Evolutionary conservation across 2,113 vertebrate species (phyloP).

Genomic region (Oryzias melastigma): DNA sequence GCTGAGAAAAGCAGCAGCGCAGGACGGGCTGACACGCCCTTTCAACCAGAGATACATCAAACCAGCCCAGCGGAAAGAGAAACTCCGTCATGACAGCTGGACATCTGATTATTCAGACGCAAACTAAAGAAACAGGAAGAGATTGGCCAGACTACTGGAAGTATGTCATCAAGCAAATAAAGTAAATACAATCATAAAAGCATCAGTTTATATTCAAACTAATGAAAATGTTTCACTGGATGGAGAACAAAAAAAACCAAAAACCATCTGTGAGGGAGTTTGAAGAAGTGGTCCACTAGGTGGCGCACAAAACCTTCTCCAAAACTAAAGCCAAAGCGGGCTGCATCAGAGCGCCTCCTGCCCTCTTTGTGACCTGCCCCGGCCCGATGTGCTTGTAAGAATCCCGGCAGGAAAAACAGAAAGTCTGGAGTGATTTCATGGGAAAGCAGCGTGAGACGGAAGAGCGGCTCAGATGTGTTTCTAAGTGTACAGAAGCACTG

Average conservation of each 20-base stretch:
- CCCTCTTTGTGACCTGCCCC: constrained; percentile 13
- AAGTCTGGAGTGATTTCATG: constrained; percentile 27
- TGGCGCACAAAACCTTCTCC: constrained; percentile 12
- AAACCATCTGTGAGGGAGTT: too few relatives aligned
- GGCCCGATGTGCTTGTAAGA: constrained; percentile 14
- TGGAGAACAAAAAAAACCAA: too few relatives aligned
- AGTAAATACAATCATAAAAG: too few relatives aligned
- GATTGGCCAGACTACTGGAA: too few relatives aligned
- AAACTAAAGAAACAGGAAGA: neutral
- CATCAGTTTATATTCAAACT: too few relatives aligned
- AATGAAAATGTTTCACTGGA: too few relatives aligned
- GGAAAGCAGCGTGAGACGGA: constrained; percentile 30
- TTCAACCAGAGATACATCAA: neutral
- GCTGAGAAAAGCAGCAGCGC: constrained; percentile 19
- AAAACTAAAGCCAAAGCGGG: too few relatives aligned
- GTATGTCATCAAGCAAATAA: too few relatives aligned
- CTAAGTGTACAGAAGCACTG: constrained; percentile 31
- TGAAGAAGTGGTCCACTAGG: constrained; percentile 28
- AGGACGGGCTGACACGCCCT: neutral
- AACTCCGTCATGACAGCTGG: constrained; percentile 6
- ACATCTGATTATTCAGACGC: constrained; percentile 19
- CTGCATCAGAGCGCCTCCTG: neutral
- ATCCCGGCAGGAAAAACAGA: constrained; percentile 6
- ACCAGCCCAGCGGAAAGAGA: too few relatives aligned
- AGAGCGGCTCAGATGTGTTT: constrained; percentile 4